Base-by-base conservation (phyloP, 2,113 vertebrate species). In the Phalacrocorax brasilianus region DNA sequence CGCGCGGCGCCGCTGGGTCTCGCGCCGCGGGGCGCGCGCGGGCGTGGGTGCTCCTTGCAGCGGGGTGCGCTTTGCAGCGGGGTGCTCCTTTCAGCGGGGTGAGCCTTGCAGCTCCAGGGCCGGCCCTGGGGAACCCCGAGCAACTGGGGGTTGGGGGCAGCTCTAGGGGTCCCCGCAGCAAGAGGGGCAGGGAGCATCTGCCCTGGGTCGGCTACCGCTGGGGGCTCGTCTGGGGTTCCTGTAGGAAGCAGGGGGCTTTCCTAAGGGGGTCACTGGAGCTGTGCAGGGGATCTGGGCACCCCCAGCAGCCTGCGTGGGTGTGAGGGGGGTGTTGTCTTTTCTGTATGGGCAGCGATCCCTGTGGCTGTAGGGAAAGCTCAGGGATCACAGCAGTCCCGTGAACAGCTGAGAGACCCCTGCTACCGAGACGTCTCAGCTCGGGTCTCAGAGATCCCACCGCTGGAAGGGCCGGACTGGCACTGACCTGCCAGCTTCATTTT, bases 401-500 rank as follows among this genome's bases (percentile, higher is more conserved):
- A 15, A 45, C 28, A 9, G 40, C 1, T 21, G n/a, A 0, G 59
- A 42, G 42, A 33, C 5, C 23, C 21, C 3, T 12, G 7, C 1
- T 1, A 1, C 28, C 45, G 3, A 4, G 78, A 38, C 68, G 20
- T 17, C 38, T 32, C 12, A 0, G 26, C 63, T 53, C 22, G 8
- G 53, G 11, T 17, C 32, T 55, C 26, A 0, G 56, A 32, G 42
- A 3, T 35, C 35, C 38, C 55, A 20, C 9, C 2, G 3, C 23
- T 33, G 23, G 28, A 35, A 47, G 24, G 30, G 35, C 26, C 21
- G 40, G 38, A 3, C 27, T 8, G 40, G 32, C 59, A 8, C 42
- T 2, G 47, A 62, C 0, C 33, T 13, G 0, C 4, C 76, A 2
- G 11, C 22, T 27, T 28, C 15, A 15, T 0, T 59, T n/a, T 2